Percentiles rank a stretch among this genome's conserved stretches.
These are phyloP conservation scores for Halichoeres trimaculatus DNA, from an alignment of 2,113 vertebrate genomes.

Conservation along the genomic window DNA sequence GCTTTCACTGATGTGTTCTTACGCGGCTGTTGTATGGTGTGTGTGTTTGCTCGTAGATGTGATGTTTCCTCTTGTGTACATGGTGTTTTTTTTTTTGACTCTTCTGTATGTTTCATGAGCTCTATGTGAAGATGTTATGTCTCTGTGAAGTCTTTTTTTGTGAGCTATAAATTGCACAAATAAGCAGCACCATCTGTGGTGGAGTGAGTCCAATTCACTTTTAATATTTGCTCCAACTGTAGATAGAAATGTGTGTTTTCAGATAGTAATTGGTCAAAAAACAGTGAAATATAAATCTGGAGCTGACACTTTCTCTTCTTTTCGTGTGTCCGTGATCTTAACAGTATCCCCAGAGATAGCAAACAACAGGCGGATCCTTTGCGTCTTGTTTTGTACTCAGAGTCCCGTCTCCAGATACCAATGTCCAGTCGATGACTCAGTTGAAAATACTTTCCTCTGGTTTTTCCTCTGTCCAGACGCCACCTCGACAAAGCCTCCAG, in stretches of 20 bases:
- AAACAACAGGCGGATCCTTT: slow-evolving; percentile 23
- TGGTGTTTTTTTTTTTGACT: slow-evolving; percentile 6
- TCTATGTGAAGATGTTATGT: slow-evolving; percentile 17
- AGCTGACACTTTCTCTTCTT: slow-evolving; percentile 15
- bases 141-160: slow-evolving; percentile 13
- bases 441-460: slow-evolving; percentile 83
- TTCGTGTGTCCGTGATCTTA: slow-evolving; percentile 30
- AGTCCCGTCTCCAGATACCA: slow-evolving; percentile 70
- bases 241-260: slow-evolving; percentile 8
- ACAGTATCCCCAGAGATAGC: slow-evolving; percentile 30
- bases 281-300: slow-evolving; percentile 27
- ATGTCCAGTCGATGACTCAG: slow-evolving; percentile 83
- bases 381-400: slow-evolving; percentile 71
- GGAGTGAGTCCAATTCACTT: slow-evolving; percentile 25
- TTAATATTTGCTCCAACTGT: slow-evolving; percentile 13
- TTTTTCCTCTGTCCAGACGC: slow-evolving; percentile 78
- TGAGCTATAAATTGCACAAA: slow-evolving; percentile 20
- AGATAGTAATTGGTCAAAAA: slow-evolving; percentile 32
- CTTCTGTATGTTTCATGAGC: slow-evolving; percentile 3
- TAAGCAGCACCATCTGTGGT: slow-evolving; percentile 30
- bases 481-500: slow-evolving; percentile 84
- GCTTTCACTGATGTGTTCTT: slow-evolving; percentile 54
- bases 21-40: slow-evolving; percentile 45
- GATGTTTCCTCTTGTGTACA: slow-evolving; percentile 12
- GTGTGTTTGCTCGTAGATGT: slow-evolving; percentile 31